phyloP scores from a whole-genome alignment of 2,797 vertebrate species.

The Phrynocephalus forsythii region DNA sequence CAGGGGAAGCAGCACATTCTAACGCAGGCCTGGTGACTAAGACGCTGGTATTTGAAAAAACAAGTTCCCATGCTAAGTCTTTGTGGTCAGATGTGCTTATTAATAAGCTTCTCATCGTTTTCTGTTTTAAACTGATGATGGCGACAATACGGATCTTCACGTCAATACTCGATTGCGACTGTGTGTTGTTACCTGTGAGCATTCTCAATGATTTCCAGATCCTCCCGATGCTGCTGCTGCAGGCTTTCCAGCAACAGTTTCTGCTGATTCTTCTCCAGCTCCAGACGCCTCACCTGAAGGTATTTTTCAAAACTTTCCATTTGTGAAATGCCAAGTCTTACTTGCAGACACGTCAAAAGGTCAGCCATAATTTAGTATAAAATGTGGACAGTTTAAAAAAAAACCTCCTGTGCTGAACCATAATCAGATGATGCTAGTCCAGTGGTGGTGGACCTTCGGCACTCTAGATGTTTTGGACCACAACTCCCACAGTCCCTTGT shows the following conservation, averaged over 20 bases:
- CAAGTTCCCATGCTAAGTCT: neutral
- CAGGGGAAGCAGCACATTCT: neutral
- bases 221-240: slow-evolving; percentile 84
- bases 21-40: neutral
- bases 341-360: too few relatives aligned
- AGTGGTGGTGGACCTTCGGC: too few relatives aligned
- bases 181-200: slow-evolving; percentile 81
- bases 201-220: slow-evolving; percentile 85
- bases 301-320: too few relatives aligned
- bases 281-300: slow-evolving; percentile 83
- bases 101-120: neutral
- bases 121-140: neutral
- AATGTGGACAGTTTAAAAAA: too few relatives aligned
- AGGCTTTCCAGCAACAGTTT: slow-evolving; percentile 82
- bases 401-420: too few relatives aligned
- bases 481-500: too few relatives aligned
- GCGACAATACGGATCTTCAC: too few relatives aligned
- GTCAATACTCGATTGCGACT: too few relatives aligned
- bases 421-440: too few relatives aligned
- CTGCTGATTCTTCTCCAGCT: slow-evolving; percentile 85
- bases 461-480: too few relatives aligned
- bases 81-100: neutral
- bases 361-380: too few relatives aligned
- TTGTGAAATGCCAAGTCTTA: too few relatives aligned
- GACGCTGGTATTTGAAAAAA: neutral